Evolutionary conservation across 2,113 vertebrate species (phyloP).

Genomic region (Hemiprocne comata): DNA sequence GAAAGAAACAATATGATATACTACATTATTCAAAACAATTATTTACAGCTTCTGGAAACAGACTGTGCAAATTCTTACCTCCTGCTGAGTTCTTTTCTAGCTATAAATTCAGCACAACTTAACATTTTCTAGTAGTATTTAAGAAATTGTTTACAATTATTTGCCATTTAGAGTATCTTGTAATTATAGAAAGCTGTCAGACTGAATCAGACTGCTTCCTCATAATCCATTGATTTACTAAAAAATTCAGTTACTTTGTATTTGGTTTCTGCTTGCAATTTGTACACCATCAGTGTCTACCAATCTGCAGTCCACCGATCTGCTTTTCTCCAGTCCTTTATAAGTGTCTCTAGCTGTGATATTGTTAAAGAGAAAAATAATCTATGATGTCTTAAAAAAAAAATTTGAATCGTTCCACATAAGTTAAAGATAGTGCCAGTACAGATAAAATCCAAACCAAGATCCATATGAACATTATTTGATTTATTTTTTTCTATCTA

Average conservation of each 20-base stretch:
- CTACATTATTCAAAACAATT: not conserved
- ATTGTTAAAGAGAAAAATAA: not conserved
- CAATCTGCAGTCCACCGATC: not conserved
- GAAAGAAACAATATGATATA: not conserved
- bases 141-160: not conserved
- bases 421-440: not conserved
- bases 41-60: conserved; percentile 9
- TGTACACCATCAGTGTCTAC: not conserved
- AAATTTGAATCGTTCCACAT: not conserved
- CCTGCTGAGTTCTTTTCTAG: not conserved
- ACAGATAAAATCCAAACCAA: conserved; percentile 19
- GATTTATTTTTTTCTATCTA: conserved; percentile 12
- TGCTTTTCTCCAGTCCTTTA: not conserved
- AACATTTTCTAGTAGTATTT: not conserved
- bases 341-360: not conserved
- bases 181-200: not conserved
- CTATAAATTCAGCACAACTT: not conserved
- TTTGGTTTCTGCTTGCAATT: not conserved
- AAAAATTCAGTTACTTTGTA: not conserved
- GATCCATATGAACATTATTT: not conserved
- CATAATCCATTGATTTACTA: not conserved
- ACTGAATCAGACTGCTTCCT: not conserved
- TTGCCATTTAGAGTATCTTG: not conserved
- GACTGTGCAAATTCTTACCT: not conserved
- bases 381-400: not conserved